Base-by-base conservation (phyloP, 2,797 vertebrate genomes). In the Odontamblyopus rebecca region DNA sequence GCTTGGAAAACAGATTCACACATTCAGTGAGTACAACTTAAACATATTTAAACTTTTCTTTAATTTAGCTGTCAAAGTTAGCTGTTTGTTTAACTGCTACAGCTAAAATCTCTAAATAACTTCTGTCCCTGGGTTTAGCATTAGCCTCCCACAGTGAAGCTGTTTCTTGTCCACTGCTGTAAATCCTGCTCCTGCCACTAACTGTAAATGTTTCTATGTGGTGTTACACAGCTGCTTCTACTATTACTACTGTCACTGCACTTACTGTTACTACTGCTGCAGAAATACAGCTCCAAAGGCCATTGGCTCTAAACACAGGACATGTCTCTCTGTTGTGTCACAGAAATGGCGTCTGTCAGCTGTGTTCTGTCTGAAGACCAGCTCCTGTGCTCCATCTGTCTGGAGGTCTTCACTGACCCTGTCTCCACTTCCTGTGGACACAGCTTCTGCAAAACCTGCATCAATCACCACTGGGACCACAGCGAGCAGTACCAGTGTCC, bases 381-480 rank as follows among this genome's bases (percentile, higher is more conserved):
- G 54, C 78, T 88, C 70, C 80, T 77, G 73, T 93, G 93, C 74
- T 77, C 88, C 69, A 91, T 94, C 64, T 90, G 57, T 16, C 27
- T 59, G 26, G 57, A 59, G 26, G 26, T 87, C 53, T 89, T 83
- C 54, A 50, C 61, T 59, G 85, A 87, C 62, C 85, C 92, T 1
- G 85, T 82, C 57, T 59, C 57, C 26, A 59, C 57, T 29, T 88
- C 84, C 5, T 94, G 92, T 48, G 92, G 93, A 35, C 93, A 93
- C 88, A 93, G 78, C 70, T 94, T 93, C 83, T 94, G 92, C 80
- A 70, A 85, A 67, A 18, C 0, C 54, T 94, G 94, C 77, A 88
- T 94, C 59, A 27, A 38, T 1, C 15, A 0, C 6, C 85, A 85
- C 77, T 90, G 87, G 86, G 75, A 85, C 27, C 26, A 53, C 48